A percentile compares a stretch with the other conserved stretches of the same genome.
These are phyloP conservation scores for Leptopilina myrica DNA, from an alignment of 2,888 invertebrate genomes.

Conservation along the genomic window DNA sequence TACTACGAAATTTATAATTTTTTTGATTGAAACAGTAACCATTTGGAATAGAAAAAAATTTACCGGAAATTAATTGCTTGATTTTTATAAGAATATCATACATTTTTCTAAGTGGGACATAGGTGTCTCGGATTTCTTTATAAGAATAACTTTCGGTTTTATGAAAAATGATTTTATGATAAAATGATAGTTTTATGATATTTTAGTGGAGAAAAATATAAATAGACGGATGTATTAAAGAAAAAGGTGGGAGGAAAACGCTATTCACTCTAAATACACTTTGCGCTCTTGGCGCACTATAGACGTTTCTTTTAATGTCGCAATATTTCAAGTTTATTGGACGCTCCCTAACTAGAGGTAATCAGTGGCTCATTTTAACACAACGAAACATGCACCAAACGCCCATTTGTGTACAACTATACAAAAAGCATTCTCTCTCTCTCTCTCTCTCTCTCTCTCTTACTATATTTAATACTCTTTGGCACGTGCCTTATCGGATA, in stretches of 20 bases:
- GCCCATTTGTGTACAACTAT: background rate
- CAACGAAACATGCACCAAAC: conserved; percentile 24
- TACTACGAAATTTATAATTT: too few species aligned
- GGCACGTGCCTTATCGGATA: conserved; percentile 53
- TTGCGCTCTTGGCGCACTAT: conserved; percentile 28
- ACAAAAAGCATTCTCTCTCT: conserved; percentile 46
- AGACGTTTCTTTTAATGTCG: conserved; percentile 64
- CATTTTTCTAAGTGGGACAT: too few species aligned
- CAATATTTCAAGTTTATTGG: conserved; percentile 66
- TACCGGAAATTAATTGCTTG: too few species aligned
- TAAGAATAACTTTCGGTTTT: too few species aligned
- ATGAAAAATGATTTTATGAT: too few species aligned
- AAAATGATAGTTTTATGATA: too few species aligned
- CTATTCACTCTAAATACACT: background rate
- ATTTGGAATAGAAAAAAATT: too few species aligned
- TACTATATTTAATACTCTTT: conserved; percentile 47
- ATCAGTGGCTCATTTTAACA: conserved; percentile 62
- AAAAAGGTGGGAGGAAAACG: background rate
- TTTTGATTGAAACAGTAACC: too few species aligned
- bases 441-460: too few species aligned
- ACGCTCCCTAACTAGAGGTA: conserved; percentile 64
- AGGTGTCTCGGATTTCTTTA: too few species aligned
- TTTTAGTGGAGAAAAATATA: background rate
- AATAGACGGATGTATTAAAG: conserved; percentile 32
- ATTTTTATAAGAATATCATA: too few species aligned